These are phyloP conservation scores for Rhopilema esculentum DNA, from an alignment of 30 jellyfish, hydroid and myxozoan species.

Conservation along the genomic window DNA sequence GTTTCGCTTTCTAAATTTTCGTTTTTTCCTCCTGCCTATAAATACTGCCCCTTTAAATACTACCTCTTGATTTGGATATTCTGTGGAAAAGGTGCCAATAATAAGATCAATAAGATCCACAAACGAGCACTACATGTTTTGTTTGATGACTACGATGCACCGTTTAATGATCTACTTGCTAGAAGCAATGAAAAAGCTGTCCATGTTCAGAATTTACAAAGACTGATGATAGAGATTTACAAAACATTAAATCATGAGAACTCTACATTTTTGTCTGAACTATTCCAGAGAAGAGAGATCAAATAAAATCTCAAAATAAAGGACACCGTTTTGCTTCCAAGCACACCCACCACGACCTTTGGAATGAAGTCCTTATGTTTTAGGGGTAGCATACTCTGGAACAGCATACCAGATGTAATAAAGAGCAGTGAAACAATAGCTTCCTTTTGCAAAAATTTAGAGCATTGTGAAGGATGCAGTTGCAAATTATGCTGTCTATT, in stretches of 20 bases:
- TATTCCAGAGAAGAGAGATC: conserved; percentile 34
- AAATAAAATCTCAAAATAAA: conserved; percentile 34
- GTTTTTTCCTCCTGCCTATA: too few relatives aligned
- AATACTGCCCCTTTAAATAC: too few relatives aligned
- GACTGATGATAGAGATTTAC: conserved; percentile 37
- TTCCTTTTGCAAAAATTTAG: not conserved
- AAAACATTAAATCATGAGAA: conserved; percentile 24
- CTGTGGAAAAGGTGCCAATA: conserved; percentile 21
- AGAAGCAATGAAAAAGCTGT: not conserved
- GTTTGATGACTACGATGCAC: conserved; percentile 9
- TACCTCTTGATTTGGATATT: not conserved
- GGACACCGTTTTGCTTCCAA: conserved; percentile 40
- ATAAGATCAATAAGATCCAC: conserved; percentile 12
- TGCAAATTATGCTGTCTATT: too few relatives aligned
- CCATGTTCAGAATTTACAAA: not conserved
- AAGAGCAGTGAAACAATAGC: not conserved
- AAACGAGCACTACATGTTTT: not conserved
- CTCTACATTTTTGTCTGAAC: conserved; percentile 14
- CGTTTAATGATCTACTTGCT: not conserved
- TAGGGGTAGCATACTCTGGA: too few relatives aligned
- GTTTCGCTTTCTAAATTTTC: too few relatives aligned
- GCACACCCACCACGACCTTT: conserved; percentile 35
- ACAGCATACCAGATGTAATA: conserved; percentile 41
- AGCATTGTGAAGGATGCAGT: too few relatives aligned
- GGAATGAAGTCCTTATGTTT: conserved; percentile 40